These are phyloP conservation scores for Donacobius atricapilla DNA, from an alignment of 2,113 vertebrate genomes.

Conservation along the genomic window DNA sequence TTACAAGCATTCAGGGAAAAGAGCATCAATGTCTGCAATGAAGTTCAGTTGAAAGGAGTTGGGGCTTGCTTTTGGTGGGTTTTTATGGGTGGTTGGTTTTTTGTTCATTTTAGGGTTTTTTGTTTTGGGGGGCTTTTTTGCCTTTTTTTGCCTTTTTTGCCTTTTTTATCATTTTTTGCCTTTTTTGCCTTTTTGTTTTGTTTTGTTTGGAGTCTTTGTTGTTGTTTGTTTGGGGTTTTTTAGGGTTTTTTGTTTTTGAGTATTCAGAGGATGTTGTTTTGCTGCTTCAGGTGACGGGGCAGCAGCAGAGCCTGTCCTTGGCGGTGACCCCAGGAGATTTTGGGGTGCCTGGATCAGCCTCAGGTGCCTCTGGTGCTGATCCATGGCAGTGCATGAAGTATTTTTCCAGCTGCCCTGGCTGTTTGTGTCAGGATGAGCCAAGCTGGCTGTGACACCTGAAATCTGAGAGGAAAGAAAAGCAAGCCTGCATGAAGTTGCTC, in stretches of 20 bases:
- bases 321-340: rapidly evolving
- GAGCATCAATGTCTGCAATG: not conserved
- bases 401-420: not conserved
- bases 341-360: not conserved
- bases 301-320: not conserved
- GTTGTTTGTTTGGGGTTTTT: not conserved
- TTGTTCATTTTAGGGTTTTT: not conserved
- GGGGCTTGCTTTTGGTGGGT: rapidly evolving
- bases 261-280: not conserved
- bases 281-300: not conserved
- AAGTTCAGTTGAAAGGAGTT: not conserved
- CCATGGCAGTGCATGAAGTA: rapidly evolving
- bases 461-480: not conserved
- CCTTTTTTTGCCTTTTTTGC: no score
- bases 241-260: not conserved
- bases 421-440: not conserved
- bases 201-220: not conserved
- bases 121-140: not conserved
- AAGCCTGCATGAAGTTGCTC: not conserved
- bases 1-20: not conserved
- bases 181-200: not conserved
- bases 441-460: not conserved
- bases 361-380: not conserved
- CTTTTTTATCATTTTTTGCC: no score
- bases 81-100: not conserved